Base-by-base conservation (phyloP, 1,140 invertebrate genomes). In the Caerostris extrusa region DNA sequence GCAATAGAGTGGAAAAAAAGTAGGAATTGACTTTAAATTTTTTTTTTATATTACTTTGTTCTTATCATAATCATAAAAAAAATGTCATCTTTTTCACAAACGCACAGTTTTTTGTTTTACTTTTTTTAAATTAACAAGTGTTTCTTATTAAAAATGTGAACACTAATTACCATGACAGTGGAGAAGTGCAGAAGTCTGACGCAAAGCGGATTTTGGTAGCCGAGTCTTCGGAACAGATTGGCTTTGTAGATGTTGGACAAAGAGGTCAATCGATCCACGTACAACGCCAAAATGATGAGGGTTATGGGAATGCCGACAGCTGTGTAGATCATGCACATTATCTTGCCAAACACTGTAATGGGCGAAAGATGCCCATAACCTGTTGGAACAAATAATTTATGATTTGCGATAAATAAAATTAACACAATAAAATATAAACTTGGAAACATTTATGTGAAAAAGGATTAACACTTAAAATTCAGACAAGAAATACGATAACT, bases 361-460 rank as follows among this genome's bases (percentile, higher is more conserved):
- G 93, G 93, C 0, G 93, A 19, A 4, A 90, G 8, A n/a, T 94
- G 93, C 3, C 93, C 93, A n/a, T 94, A 94, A 83, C 93, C 93
- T 94, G 60, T 56, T 57, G 55, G 55, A 85, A 82, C 2, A 83
- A 91, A 83, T 10, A 53, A 82, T 17, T 12, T 50, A 34, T 34
- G 34, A 34, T 34, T 34, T 34, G 34, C 2, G 2, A 34, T 34
- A 34, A 34, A 34, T 34, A 34, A 34, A 34, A 34, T 34, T 34
- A 34, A 34, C 34, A 34, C 34, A 34, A 34, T 34, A 34, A 2
- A 34, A 34, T 34, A 34, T 34, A 34, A 34, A 34, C 0, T 1
- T 2, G 34, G 34, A n/a, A 34, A 34, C 34, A 34, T 34, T 34
- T 2, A 34, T 2, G 34, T 34, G 34, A n/a, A 34, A 34, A 34